phyloP scores from a whole-genome alignment of 2,888 invertebrate species.

The Heliconius hortense region DNA sequence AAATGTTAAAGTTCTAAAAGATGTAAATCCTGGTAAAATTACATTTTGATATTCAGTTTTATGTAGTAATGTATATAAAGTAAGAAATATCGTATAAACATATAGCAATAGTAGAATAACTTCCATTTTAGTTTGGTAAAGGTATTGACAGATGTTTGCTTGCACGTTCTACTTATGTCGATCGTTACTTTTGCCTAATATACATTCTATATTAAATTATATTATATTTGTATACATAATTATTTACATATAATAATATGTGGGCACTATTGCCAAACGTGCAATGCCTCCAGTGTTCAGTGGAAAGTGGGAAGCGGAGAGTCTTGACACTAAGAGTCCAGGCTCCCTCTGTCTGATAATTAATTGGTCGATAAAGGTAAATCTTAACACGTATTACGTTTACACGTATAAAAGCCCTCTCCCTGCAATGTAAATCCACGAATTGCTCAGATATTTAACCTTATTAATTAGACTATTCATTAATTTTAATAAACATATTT shows the following conservation, averaged over 20 bases:
- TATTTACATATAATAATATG: no score
- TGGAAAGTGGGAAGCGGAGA: no score
- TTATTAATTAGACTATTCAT: no score
- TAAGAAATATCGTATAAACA: not conserved
- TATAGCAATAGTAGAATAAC: not conserved
- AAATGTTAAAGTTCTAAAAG: conserved; percentile 55
- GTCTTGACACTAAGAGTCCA: no score
- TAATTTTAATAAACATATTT: no score
- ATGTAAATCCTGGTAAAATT: conserved; percentile 29
- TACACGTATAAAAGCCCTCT: not conserved
- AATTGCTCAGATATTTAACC: not conserved
- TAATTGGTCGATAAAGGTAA: not conserved
- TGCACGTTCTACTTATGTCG: no score
- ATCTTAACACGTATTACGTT: not conserved
- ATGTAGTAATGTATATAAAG: not conserved
- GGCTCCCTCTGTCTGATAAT: no score
- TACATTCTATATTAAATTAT: no score
- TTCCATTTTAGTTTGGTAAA: not conserved
- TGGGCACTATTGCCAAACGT: no score
- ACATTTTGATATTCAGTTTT: not conserved
- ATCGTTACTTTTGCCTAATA: no score
- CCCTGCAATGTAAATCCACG: not conserved
- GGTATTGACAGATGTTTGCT: not conserved
- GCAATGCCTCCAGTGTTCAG: no score
- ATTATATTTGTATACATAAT: no score